Base-by-base conservation (phyloP, 2,113 vertebrate species). In the Alouatta palliata region DNA sequence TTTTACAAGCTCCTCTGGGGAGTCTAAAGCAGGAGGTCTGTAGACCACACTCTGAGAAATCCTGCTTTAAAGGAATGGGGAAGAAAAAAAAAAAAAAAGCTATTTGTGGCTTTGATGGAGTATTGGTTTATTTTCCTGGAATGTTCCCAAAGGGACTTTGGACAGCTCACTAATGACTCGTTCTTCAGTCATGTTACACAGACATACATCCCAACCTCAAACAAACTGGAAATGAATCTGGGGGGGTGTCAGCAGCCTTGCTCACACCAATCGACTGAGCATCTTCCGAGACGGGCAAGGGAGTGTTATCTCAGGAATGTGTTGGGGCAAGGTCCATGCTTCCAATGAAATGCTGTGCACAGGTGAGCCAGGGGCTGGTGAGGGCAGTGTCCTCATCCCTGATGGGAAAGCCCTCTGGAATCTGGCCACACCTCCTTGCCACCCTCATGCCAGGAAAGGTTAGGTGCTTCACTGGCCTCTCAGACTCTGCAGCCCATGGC, bases 281-380 rank as follows among this genome's bases (percentile, higher is more conserved):
- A 30, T 70, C 87, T 27, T 47, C 27, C 3, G 14, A 19, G 75
- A 40, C 11, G 5, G 64, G 73, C 43, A 8, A n/a, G 37, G 90
- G 35, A 30, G 87, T 3, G 12, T 94, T 92, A 94, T 95, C 96
- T 96, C 87, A 92, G 94, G 97, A 97, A 96, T 94, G 95, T 25
- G 75, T 68, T 0, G 1, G 97, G 94, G 92, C 95, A 97, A 97
- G 92, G 97, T 97, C 94, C 95, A 30, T 3, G 37, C 84, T 92
- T n/a, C 68, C 2, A 4, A 58, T 14, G 21, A 71, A 92, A 76
- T 1, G 1, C 40, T 32, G 82, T 14, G 23, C 95, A 66, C 84
- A 82, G 94, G 95, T 95, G 80, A 96, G 45, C 40, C 3, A 0
- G 49, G 64, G 30, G 77, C 82, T 32, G 49, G 27, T 5, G 9